Base-by-base conservation (phyloP, 2,888 invertebrate species). In the Cephus sareptanus region DNA sequence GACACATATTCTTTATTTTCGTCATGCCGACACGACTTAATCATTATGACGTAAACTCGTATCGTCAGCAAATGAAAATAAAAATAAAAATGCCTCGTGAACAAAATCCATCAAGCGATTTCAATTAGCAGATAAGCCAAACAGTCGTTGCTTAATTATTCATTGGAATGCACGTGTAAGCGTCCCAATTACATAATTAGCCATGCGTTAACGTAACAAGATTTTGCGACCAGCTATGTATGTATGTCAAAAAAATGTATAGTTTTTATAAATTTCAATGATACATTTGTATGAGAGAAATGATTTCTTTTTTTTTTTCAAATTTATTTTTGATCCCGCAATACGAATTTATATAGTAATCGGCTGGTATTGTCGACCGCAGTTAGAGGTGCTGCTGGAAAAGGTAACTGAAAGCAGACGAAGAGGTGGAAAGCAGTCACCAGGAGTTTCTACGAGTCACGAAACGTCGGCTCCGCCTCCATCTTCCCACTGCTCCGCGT, bases 181-280 rank as follows among this genome's bases (percentile, higher is more conserved):
- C 81, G 34, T 34, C 69, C 69, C 37, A 30, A n/a, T 87, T 87
- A 82, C 85, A 82, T 84, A 86, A 87, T 75, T 31, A 15, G 31
- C 31, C 31, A 71, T 11, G 71, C 0, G 71, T 34, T 56, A 56
- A 56, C 15, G 40, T 56, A 6, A 56, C 9, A 23, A 9, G 40
- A 56, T 9, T 56, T 23, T 9, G 9, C 40, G 40, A 23, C 23
- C 15, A 40, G 40, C 40, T 40, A 40, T 40, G 9, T 56, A 56
- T 23, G 40, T 56, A 56, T 56, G 40, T 15, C 15, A 56, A 56
- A 15, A 40, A 23, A 56, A 1, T 9, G 15, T 40, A 23, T 6
- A 15, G 23, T 2, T 56, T 56, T 23, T 1, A 56, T 56, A 9
- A 6, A 40, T 40, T 40, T 23, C 40, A 40, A 40, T 40, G 6